Percentiles rank a stretch among this genome's conserved stretches.
These are phyloP conservation scores for Eulemur macaco DNA, from an alignment of 2,113 vertebrate species.

Conservation along the genomic window DNA sequence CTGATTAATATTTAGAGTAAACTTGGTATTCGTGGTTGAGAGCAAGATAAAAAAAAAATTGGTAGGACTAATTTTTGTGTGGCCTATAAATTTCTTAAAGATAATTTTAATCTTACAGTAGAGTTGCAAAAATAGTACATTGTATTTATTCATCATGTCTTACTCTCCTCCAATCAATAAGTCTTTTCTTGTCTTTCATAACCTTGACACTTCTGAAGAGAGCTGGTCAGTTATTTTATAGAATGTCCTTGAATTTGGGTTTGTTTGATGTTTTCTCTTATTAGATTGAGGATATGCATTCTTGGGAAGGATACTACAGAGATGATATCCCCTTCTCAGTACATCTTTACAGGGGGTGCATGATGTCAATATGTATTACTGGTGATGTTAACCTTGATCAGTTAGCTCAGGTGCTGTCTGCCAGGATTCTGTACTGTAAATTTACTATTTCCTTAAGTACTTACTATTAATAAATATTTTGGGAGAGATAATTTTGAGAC, in stretches of 20 bases:
- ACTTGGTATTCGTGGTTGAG: constrained; percentile 2
- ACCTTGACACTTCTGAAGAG: background rate
- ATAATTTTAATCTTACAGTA: background rate
- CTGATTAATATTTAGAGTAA: constrained; percentile 5
- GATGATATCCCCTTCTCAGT: background rate
- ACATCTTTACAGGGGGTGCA: background rate
- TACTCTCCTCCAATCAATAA: background rate
- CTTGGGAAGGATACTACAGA: background rate
- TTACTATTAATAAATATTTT: constrained; percentile 12
- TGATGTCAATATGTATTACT: background rate
- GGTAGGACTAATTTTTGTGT: constrained; percentile 12
- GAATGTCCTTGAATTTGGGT: background rate
- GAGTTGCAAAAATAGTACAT: background rate
- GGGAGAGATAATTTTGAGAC: background rate
- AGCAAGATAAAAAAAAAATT: background rate
- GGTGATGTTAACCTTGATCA: background rate
- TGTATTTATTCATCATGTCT: background rate
- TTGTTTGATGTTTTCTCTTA: background rate
- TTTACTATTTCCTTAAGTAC: background rate
- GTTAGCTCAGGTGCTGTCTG: background rate
- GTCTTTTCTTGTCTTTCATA: background rate
- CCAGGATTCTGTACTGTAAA: background rate
- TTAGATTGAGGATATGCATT: background rate
- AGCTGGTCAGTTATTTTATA: background rate
- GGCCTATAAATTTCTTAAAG: background rate